These are phyloP conservation scores for Hemicentrotus pulcherrimus DNA, from an alignment of 35 echinoderm and acorn worm species.

Conservation along the genomic window DNA sequence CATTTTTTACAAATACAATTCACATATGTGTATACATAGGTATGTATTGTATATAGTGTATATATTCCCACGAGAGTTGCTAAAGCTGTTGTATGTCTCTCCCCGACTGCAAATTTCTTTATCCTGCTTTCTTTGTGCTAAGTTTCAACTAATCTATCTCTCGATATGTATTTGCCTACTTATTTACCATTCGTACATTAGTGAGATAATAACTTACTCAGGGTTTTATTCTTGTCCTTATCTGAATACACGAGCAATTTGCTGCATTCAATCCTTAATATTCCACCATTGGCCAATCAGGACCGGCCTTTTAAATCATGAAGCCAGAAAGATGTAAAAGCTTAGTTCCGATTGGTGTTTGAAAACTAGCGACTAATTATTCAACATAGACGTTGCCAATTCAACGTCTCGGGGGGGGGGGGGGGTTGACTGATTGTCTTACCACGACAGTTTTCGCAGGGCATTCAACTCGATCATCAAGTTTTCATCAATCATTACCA, in stretches of 20 bases:
- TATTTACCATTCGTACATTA: too few species aligned
- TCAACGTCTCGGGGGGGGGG: not conserved
- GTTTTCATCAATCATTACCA: constrained; percentile 3
- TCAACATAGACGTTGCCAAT: not conserved
- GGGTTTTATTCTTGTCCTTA: not conserved
- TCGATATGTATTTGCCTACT: too few species aligned
- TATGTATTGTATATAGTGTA: too few species aligned
- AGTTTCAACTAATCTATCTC: too few species aligned
- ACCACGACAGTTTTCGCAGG: not conserved
- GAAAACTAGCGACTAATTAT: not conserved
- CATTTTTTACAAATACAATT: not conserved
- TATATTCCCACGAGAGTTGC: too few species aligned
- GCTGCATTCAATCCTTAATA: not conserved
- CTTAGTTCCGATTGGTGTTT: not conserved
- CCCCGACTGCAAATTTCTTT: too few species aligned
- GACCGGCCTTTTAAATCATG: not conserved
- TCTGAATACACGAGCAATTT: not conserved
- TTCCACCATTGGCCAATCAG: not conserved
- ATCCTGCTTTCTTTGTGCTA: too few species aligned
- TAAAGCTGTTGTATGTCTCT: too few species aligned
- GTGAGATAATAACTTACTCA: too few species aligned
- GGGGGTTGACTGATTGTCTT: not conserved
- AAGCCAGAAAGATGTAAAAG: not conserved
- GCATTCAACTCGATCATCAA: not conserved
- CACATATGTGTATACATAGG: not conserved